Base-by-base conservation (phyloP, 1,140 invertebrate species). In the Pogonomyrmex californicus region DNA sequence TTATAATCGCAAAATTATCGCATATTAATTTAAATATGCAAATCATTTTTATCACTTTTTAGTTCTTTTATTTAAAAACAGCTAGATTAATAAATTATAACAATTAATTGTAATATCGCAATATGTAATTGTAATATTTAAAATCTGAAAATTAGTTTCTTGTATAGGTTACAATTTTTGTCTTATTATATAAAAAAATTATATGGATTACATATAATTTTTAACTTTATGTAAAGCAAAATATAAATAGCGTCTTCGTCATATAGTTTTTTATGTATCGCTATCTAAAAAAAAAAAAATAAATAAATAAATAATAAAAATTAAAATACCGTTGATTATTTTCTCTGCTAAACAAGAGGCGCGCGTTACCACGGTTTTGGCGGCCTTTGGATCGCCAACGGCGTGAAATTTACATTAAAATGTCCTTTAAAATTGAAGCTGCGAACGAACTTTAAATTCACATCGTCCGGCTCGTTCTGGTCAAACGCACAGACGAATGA, bases 1-100 rank as follows among this genome's bases (percentile, higher is more conserved):
- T 83, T 83, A 83, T 83, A 73, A 83, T 73, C 41, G 66, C 79
- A 47, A 83, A 73, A 83, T 83, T 83, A 73, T 83, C 54, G 66
- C 9, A 60, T 60, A 82, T 23, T 73, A 47, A 83, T 83, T 83
- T 73, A 73, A 83, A 73, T 73, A 82, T 60, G 41, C 54, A 54
- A 81, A 68, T 54, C 14, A 33, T 33, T 38, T 68, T 14, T 54
- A 41, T 38, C 30, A 63, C 38, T 65, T 65, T 36, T 60, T 23
- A 49, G 44, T 41, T 36, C 12, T 79, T n/a, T 77, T 36, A 65
- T 65, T 65, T 60, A 65, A 65, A 65, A 47, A 17, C 44, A 62
- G 63, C 58, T 63, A 47, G 33, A 77, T 58, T 17, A 65, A 78
- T 58, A 78, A 65, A 65, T 65, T 47, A 41, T 33, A 7, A 33